phyloP scores from a whole-genome alignment of 1,140 invertebrate species.

The Belonocnema kinseyi region DNA sequence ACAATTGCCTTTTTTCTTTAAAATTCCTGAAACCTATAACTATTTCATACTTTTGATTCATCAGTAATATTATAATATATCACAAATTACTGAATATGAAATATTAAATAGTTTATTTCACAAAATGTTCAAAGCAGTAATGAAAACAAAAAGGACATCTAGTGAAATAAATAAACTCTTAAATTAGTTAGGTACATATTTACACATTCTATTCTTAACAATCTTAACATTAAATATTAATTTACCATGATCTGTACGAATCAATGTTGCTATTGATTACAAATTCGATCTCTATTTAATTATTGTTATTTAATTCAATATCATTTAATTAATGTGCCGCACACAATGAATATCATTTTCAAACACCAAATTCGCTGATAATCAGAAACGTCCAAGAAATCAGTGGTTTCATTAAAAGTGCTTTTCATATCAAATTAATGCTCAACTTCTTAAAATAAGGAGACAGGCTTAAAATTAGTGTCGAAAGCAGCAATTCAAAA shows the following conservation, averaged over 20 bases:
- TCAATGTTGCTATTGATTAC: background rate
- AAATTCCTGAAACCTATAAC: background rate
- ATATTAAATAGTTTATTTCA: slow-evolving; percentile 10
- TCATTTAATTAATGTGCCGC: background rate
- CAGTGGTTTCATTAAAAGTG: too few species aligned
- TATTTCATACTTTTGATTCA: background rate
- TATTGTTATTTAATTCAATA: too few species aligned
- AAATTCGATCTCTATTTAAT: background rate
- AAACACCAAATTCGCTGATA: background rate
- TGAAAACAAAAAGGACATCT: slow-evolving; percentile 7
- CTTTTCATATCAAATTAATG: too few species aligned
- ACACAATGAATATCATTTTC: background rate
- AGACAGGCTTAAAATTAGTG: too few species aligned
- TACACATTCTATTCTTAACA: slow-evolving; percentile 11
- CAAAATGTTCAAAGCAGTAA: slow-evolving; percentile 10
- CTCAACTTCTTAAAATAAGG: too few species aligned
- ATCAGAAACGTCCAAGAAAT: background rate
- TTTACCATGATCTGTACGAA: slow-evolving; percentile 1
- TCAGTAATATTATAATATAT: background rate
- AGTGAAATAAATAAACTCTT: slow-evolving; percentile 15
- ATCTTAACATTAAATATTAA: slow-evolving; percentile 18
- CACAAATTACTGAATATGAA: background rate
- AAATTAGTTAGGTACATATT: slow-evolving; percentile 25
- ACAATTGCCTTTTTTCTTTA: background rate
- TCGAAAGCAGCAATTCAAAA: too few species aligned